These are phyloP conservation scores for Diplazon laetatorius DNA, from an alignment of 2,888 invertebrate species.

Conservation along the genomic window DNA sequence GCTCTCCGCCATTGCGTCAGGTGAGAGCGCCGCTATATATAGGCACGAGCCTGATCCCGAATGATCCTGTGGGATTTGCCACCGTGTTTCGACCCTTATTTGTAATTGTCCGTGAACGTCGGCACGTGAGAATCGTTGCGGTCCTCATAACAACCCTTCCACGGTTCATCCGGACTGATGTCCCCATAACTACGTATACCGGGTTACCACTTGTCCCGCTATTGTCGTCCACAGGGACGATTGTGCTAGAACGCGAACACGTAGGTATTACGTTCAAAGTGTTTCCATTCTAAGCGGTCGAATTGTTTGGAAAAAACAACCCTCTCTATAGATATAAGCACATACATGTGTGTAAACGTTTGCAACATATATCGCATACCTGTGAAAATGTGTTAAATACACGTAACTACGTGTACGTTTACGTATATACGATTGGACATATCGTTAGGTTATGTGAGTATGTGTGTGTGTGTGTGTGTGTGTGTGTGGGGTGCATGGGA, in stretches of 20 bases:
- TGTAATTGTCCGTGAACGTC: conserved; percentile 71
- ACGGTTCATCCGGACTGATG: conserved; percentile 20
- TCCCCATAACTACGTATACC: conserved; percentile 5
- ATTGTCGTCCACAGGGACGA: conserved; percentile 15
- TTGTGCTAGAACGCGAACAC: conserved; percentile 36
- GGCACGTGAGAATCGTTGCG: conserved; percentile 66
- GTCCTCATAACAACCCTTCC: conserved; percentile 54
- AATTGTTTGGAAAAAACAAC: background rate
- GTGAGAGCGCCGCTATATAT: no score
- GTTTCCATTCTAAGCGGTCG: conserved; percentile 12
- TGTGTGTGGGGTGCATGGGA: conserved; percentile 39
- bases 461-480: conserved; percentile 46
- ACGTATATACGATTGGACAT: conserved; percentile 26
- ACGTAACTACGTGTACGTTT: background rate
- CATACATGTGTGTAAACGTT: background rate
- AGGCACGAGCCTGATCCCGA: conserved; percentile 66
- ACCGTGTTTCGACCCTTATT: conserved; percentile 67
- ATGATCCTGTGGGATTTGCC: conserved; percentile 70
- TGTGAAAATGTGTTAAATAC: conserved; percentile 33
- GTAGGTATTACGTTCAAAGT: conserved; percentile 47
- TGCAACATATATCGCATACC: background rate
- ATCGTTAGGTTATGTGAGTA: background rate
- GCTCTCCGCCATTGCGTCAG: conserved; percentile 60
- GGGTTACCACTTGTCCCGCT: background rate
- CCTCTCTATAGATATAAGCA: no score